A percentile compares a stretch with the other conserved stretches of the same genome.
Conservation (phyloP, 2,113 vertebrate species). For the Sinocyclocheilus anophthalmus region DNA sequence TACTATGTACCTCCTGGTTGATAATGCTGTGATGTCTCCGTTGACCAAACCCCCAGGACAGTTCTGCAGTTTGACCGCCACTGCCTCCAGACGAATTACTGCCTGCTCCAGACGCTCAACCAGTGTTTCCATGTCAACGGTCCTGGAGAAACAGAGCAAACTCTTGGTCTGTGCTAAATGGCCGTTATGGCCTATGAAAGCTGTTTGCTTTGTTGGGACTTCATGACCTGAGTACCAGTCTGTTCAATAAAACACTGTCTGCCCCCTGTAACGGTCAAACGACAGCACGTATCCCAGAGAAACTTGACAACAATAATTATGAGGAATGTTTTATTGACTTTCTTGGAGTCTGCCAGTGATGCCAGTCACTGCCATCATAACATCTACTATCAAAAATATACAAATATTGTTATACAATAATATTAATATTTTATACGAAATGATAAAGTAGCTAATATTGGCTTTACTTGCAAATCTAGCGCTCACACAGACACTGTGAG, state of each 20-base stretch:
- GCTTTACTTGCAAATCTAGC: neutral
- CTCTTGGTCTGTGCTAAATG: neutral
- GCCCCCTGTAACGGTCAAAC: neutral
- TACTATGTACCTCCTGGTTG: slow-evolving; percentile 72
- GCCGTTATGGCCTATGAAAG: neutral
- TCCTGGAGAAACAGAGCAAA: slow-evolving; percentile 22
- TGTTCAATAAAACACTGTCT: neutral
- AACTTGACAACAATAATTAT: neutral
- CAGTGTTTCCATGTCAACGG: slow-evolving; percentile 77
- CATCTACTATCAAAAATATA: too few relatives aligned
- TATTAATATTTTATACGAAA: neutral
- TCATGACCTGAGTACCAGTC: slow-evolving; percentile 17
- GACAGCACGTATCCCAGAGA: neutral
- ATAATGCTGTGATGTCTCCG: slow-evolving; percentile 71
- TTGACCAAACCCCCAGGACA: slow-evolving; percentile 66
- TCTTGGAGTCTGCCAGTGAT: too few relatives aligned
- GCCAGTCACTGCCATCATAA: neutral
- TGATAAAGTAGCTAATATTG: neutral
- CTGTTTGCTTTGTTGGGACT: slow-evolving; percentile 18
- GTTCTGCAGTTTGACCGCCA: slow-evolving; percentile 74
- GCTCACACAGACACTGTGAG: neutral
- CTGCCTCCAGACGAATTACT: slow-evolving; percentile 85
- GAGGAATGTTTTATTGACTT: neutral
- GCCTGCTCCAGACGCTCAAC: slow-evolving; percentile 89
- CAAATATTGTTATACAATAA: neutral